Evolutionary conservation across 2,888 invertebrate genomes (phyloP), one percentile per base, ranked within the genome.

Genomic region (Ditylenchus weischeri): DNA sequence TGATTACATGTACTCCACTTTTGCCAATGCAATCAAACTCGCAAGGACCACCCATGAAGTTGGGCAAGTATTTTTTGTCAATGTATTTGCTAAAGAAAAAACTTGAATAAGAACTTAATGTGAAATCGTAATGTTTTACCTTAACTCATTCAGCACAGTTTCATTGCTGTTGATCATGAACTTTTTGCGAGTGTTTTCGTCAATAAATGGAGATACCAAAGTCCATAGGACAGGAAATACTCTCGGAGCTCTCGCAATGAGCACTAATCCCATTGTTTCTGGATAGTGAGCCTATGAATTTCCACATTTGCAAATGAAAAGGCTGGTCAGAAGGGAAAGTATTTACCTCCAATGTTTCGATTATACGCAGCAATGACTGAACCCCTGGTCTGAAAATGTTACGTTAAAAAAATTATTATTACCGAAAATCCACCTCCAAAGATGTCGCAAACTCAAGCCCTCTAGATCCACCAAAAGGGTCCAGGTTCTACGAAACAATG

Each of bases 171-270:
- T 92, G 84, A 94, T 84, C 84, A 85, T 84, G 74, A 86, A 85
- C 72, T 83, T 83, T 66, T 78, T 78, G 21, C 93, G 88, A 0
- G 93, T 93, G 84, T 91, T 90, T 84, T 93, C 93, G 85, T 93
- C 92, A 79, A 94, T 94, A 84, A 94, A 93, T 15, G 93, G 91
- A 84, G 91, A 91, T 73, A 94, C 90, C 68, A 94, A 88, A 0
- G 93, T 93, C 93, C 93, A 94, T 49, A 94, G 86, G 66, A 94
- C 92, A 6, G 93, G 93, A 84, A 94, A 94, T 61, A 93, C 92
- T 72, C 93, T 87, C 0, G 93, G 93, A 15, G 93, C 93, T 58
- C 93, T 87, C 57, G 93, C 91, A 67, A 94, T 91, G 68, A 93
- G 87, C 70, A 93, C 90, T 49, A 91, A 86, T 1, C 91, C 92